Percentiles rank a stretch among this genome's conserved stretches.
Evolutionary conservation across 2,797 vertebrate species (phyloP).

Genomic region (Rhinophrynus dorsalis): DNA sequence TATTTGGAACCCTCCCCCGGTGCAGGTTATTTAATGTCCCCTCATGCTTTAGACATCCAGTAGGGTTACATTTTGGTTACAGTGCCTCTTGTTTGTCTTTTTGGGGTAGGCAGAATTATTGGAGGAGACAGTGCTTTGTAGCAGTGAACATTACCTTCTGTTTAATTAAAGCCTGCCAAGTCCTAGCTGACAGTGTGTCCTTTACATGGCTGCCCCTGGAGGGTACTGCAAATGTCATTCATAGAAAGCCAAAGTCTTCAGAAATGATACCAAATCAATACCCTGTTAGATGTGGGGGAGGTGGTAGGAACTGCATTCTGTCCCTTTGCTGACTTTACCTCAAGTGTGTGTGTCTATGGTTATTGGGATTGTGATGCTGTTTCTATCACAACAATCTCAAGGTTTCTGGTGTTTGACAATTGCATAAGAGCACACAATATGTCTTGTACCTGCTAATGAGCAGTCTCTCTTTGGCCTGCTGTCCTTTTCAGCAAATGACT

Average conservation of each 20-base stretch:
- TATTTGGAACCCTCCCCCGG: too few species aligned
- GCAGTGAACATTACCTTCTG: conserved; percentile 15
- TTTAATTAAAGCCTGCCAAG: conserved; percentile 42
- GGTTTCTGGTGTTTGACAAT: conserved; percentile 19
- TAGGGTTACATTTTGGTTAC: too few species aligned
- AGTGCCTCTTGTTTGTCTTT: too few species aligned
- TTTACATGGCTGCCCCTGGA: conserved; percentile 28
- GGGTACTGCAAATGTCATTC: conserved; percentile 43
- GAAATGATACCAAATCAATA: conserved; percentile 49
- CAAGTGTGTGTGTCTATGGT: conserved; percentile 1
- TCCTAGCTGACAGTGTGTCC: conserved; percentile 28
- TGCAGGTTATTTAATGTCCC: too few species aligned
- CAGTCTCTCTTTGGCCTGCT: not conserved
- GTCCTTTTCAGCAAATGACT: not conserved
- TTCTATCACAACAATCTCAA: conserved; percentile 12
- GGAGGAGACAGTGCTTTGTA: not conserved
- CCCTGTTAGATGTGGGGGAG: not conserved
- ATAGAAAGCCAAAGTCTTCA: conserved; percentile 41
- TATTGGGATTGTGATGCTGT: not conserved
- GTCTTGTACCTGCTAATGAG: conserved; percentile 16
- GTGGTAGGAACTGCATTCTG: not conserved
- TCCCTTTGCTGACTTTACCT: not conserved
- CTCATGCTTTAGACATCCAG: too few species aligned
- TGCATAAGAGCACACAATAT: not conserved
- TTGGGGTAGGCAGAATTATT: too few species aligned